These are phyloP conservation scores for Busseola fusca DNA, from an alignment of 2,888 invertebrate species.

Conservation along the genomic window DNA sequence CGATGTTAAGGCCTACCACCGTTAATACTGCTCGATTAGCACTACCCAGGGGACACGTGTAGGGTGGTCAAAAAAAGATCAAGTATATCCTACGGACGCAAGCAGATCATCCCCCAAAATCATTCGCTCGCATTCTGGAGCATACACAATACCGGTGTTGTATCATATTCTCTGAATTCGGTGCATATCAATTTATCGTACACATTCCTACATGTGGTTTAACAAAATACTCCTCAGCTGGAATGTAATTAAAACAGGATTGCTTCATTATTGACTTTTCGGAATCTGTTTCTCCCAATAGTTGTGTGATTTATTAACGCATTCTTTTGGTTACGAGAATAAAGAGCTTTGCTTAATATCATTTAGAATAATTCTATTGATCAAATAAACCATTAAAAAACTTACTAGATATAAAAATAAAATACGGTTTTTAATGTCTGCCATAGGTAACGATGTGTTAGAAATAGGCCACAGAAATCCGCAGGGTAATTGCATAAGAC, in stretches of 20 bases:
- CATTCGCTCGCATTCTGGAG: constrained; percentile 4
- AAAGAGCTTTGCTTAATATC: not conserved
- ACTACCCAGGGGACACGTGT: too few relatives aligned
- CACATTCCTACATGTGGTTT: constrained; percentile 7
- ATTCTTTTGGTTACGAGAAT: not conserved
- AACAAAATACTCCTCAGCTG: constrained; percentile 18
- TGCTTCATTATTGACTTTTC: constrained; percentile 4
- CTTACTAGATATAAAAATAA: not conserved
- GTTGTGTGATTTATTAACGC: not conserved
- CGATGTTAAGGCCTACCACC: too few relatives aligned
- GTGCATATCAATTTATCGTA: not conserved
- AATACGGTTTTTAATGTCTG: too few relatives aligned
- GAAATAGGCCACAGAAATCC: not conserved
- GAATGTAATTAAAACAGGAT: constrained; percentile 30
- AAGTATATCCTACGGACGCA: too few relatives aligned
- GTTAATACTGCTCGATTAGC: too few relatives aligned
- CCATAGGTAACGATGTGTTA: not conserved
- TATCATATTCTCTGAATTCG: constrained; percentile 21
- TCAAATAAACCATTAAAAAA: not conserved
- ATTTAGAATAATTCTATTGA: not conserved
- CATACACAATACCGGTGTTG: not conserved
- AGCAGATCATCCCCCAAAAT: too few relatives aligned
- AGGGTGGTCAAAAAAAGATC: too few relatives aligned
- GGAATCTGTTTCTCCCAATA: not conserved
- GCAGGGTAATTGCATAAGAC: not conserved